Conservation (phyloP, 1,140 invertebrate species). For the Atta colombica region DNA sequence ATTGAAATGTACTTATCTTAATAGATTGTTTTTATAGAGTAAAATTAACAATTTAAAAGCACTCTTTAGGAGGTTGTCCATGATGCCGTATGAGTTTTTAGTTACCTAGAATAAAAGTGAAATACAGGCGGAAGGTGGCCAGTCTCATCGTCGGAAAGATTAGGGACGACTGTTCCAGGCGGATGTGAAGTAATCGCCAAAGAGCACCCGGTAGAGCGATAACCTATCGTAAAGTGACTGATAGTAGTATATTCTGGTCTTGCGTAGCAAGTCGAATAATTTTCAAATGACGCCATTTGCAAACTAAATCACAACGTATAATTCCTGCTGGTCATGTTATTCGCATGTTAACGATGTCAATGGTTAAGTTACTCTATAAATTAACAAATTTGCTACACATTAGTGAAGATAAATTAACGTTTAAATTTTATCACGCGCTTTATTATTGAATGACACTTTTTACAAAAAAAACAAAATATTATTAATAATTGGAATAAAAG, state of each 20-base stretch:
- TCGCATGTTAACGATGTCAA: neutral
- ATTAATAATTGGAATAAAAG: neutral
- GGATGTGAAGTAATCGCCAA: conserved; percentile 79
- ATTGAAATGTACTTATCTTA: neutral
- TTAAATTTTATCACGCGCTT: neutral
- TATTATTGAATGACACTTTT: neutral
- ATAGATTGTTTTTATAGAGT: neutral
- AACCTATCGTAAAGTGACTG: conserved; percentile 75
- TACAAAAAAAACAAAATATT: neutral
- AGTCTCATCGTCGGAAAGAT: conserved; percentile 44
- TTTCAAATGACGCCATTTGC: conserved; percentile 49
- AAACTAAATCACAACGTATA: conserved; percentile 41
- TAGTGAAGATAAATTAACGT: neutral
- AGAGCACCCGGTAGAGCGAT: conserved; percentile 74
- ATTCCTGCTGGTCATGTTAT: neutral
- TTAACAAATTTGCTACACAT: conserved; percentile 20
- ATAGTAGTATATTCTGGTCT: conserved; percentile 67
- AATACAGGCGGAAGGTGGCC: conserved; percentile 29
- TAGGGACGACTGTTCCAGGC: conserved; percentile 67
- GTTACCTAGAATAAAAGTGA: conserved; percentile 22
- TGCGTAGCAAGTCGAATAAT: conserved; percentile 19
- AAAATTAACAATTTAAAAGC: neutral
- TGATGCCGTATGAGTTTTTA: neutral
- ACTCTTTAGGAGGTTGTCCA: neutral
- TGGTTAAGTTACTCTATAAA: conserved; percentile 21